A percentile compares a stretch with the other conserved stretches of the same genome.
Evolutionary conservation across 2,888 invertebrate genomes (phyloP).

Genomic region (Portevinia maculata): DNA sequence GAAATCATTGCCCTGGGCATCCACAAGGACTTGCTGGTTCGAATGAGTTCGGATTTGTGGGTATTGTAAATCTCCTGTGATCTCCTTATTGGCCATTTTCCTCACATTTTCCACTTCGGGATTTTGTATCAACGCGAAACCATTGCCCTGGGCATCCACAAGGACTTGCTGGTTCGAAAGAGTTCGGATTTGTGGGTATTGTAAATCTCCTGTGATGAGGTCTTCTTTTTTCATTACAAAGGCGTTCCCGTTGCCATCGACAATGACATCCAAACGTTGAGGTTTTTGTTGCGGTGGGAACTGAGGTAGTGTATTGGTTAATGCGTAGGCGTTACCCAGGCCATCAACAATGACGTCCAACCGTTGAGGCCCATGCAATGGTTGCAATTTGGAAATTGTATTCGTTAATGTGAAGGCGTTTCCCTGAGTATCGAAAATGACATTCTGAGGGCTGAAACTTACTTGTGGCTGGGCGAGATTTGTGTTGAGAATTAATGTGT

Average conservation of each 20-base stretch:
- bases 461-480: no score
- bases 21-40: neutral
- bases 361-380: neutral
- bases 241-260: neutral
- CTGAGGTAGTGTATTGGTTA: neutral
- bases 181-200: neutral
- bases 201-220: neutral
- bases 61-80: neutral
- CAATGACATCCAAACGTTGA: neutral
- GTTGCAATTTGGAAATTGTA: neutral
- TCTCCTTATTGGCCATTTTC: no score
- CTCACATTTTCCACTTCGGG: no score
- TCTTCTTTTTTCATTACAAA: slow-evolving; percentile 19
- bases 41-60: neutral
- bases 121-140: neutral
- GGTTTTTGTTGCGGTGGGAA: neutral
- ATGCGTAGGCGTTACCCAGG: neutral
- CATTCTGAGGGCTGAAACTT: neutral
- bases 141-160: neutral
- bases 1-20: neutral
- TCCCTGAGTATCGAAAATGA: neutral
- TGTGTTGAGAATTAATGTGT: no score
- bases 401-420: neutral
- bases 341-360: neutral
- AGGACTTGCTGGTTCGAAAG: neutral